Base-by-base conservation (phyloP, 2,888 invertebrate species). In the Platycheirus rosarum region DNA sequence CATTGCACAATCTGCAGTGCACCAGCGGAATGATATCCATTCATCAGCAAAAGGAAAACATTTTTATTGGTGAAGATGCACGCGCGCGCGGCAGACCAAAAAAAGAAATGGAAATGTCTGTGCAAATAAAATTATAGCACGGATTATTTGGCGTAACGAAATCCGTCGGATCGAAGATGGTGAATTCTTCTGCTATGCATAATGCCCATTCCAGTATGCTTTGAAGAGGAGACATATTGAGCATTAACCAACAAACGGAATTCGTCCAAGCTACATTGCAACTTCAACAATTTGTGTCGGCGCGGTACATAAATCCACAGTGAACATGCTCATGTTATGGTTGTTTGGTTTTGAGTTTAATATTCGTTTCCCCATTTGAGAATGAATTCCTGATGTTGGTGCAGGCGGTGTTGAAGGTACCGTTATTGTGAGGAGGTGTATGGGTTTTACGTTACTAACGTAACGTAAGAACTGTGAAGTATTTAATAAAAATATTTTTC, bases 61-160 rank as follows among this genome's bases (percentile, higher is more conserved):
- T 80, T 80, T 80, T 80, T 80, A 80, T 76, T 80, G 75, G 60
- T 37, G 60, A 26, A 71, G 75, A 76, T 80, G 75, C 80, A 80
- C 80, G 76, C 76, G 70, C 66, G 51, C 55, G 6, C 35, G n/a
- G n/a, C n/a, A n/a, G n/a, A 57, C n/a, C 13, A 40, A 57, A 51
- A 66, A 32, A 46, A 29, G n/a, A 51, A 75, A 51, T 53, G 65
- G 46, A 70, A 66, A 70, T 57, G 32, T 26, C 55, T 70, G 16
- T 51, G 42, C 35, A 77, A 77, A 73, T 78, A 68, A 79, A 65
- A 63, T 79, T 74, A 79, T 74, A 74, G 55, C 79, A 74, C 49
- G 65, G 57, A 69, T 63, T 69, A 68, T 40, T 42, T 79, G 40
- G 62, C 78, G 48, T 69, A 69, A 79, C 74, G 69, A 71, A 75